Conservation (phyloP, 1,140 invertebrate genomes). For the Venturia canescens region DNA sequence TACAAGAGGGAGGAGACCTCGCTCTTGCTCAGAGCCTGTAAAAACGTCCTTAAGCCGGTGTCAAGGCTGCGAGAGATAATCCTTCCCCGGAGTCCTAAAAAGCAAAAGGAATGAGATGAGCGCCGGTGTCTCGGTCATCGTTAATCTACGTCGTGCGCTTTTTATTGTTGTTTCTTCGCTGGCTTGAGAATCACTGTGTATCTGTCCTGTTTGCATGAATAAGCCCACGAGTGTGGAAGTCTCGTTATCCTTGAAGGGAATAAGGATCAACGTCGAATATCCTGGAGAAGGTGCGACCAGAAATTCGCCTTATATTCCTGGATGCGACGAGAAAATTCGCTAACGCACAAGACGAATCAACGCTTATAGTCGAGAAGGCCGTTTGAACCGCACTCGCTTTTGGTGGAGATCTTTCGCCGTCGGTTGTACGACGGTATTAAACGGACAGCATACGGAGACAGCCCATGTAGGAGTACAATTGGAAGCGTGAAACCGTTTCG, state of each 20-base stretch:
- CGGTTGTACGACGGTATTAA: not conserved
- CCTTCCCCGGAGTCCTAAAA: slow-evolving; percentile 29
- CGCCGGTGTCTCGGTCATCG: slow-evolving; percentile 6
- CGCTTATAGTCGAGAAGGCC: not conserved
- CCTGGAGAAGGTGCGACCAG: not conserved
- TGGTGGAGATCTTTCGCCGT: not conserved
- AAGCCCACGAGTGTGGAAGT: not conserved
- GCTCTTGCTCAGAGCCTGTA: not conserved
- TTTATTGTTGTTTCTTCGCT: not conserved
- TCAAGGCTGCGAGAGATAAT: slow-evolving; percentile 34
- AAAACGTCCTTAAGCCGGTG: slow-evolving; percentile 23
- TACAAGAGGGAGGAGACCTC: not conserved
- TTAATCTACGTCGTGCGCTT: not conserved
- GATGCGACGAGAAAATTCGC: not conserved
- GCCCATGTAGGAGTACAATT: not conserved
- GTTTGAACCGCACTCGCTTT: not conserved
- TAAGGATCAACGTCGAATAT: slow-evolving; percentile 12
- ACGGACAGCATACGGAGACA: no score
- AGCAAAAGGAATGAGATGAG: not conserved
- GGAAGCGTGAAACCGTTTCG: not conserved
- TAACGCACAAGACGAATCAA: not conserved
- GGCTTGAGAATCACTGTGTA: not conserved
- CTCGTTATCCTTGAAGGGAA: not conserved
- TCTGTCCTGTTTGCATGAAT: not conserved
- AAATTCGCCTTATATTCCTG: not conserved